These are phyloP conservation scores for Drosophila percnosoma DNA, from an alignment of 2,888 invertebrate species.

Conservation along the genomic window DNA sequence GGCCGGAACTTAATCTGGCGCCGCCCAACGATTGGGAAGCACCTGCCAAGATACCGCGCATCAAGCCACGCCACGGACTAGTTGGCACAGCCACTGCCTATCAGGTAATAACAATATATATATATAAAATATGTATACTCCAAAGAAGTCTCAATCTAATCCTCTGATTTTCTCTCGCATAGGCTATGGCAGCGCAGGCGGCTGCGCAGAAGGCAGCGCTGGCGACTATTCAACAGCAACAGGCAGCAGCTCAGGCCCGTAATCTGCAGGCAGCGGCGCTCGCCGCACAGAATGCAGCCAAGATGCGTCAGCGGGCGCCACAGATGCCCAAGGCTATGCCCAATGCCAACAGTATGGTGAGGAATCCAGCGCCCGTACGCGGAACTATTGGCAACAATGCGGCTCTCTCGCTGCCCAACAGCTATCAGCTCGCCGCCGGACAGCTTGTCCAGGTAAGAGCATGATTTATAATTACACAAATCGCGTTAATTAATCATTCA, in stretches of 20 bases:
- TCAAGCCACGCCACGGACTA: conserved; percentile 84
- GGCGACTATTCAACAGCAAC: conserved; percentile 83
- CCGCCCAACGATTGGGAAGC: conserved; percentile 97
- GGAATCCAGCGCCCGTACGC: conserved; percentile 79
- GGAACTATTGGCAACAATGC: conserved; percentile 79
- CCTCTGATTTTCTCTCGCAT: not conserved
- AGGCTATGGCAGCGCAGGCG: conserved; percentile 85
- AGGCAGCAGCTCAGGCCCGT: conserved; percentile 81
- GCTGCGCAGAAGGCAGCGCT: conserved; percentile 84
- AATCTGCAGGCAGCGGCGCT: conserved; percentile 83
- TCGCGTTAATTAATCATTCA: not conserved
- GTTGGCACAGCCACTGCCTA: conserved; percentile 85
- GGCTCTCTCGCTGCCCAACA: conserved; percentile 83
- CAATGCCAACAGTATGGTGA: conserved; percentile 68
- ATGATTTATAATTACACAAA: not conserved
- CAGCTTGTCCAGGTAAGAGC: conserved; percentile 82
- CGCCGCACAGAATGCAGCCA: conserved; percentile 83
- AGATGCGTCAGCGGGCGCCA: conserved; percentile 82
- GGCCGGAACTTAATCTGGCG: conserved; percentile 93
- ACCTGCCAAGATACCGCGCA: conserved; percentile 94
- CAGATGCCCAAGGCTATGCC: conserved; percentile 72
- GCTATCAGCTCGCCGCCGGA: conserved; percentile 83
- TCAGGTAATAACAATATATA: conserved; percentile 74
- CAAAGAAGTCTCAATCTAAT: not conserved
- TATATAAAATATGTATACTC: fast-evolving